Evolutionary conservation across 2,113 vertebrate genomes (phyloP).

Genomic region (Deroptyus accipitrinus): DNA sequence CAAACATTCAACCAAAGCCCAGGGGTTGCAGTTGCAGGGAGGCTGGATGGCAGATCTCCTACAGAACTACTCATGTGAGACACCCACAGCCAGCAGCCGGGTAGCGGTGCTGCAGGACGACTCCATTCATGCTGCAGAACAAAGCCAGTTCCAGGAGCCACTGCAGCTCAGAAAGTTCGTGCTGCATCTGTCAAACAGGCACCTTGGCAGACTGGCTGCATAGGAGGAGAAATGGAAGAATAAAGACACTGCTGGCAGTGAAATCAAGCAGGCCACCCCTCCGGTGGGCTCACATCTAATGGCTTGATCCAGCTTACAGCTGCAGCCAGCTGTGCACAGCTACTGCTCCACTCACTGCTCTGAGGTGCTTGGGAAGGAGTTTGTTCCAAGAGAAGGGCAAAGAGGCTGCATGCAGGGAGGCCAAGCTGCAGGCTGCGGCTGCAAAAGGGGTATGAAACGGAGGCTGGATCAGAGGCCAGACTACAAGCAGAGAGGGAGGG

Average conservation of each 20-base stretch:
- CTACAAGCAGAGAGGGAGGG: background rate
- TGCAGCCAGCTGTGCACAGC: background rate
- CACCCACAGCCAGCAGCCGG: background rate
- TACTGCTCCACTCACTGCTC: background rate
- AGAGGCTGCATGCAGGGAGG: background rate
- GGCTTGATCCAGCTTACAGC: background rate
- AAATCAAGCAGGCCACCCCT: background rate
- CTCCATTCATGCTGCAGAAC: background rate
- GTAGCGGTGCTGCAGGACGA: background rate
- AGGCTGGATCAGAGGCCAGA: background rate
- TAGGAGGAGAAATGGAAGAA: background rate
- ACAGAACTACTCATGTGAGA: slow-evolving; percentile 21
- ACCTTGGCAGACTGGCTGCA: background rate
- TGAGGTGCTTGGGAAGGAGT: background rate
- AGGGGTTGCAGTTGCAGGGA: background rate
- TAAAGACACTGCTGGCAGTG: background rate
- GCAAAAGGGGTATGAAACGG: background rate
- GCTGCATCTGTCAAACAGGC: background rate
- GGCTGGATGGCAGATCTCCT: background rate
- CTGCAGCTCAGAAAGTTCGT: background rate
- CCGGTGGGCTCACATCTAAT: background rate
- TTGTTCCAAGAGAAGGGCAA: background rate
- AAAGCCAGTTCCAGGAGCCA: background rate
- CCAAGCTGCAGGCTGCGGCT: background rate
- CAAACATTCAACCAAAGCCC: slow-evolving; percentile 28